Evolutionary conservation across 2,113 vertebrate genomes (phyloP), one percentile per base, ranked within the genome.

Genomic region (Oryzias melastigma): DNA sequence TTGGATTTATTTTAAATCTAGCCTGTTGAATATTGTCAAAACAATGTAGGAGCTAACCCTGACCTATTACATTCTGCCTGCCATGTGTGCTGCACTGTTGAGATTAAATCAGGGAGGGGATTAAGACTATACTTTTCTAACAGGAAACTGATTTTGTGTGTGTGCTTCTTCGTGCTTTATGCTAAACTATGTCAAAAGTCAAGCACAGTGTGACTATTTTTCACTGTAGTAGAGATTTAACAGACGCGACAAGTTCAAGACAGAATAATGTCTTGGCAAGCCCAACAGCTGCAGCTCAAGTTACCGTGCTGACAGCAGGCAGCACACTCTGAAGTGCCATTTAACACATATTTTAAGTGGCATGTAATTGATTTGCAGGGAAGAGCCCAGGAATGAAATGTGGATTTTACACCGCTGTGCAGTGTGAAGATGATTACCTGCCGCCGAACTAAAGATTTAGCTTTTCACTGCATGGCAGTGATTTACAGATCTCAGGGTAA

Each of bases 281-380:
- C 62, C 62, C 68, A 78, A 70, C 84, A 87, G 81, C 85, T 84
- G 87, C 25, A 73, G 71, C 73, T 84, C 58, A 50, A 65, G 68
- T 82, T 71, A 69, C 71, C 59, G 74, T 44, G 72, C 60, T 43
- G 72, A 82, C 79, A 84, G 72, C 51, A 29, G 58, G 70, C 75
- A 43, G 70, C 71, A 62, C 66, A 56, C 73, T 52, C 59, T 63
- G 29, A 87, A 77, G 78, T 43, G 71, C 71, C 66, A 72, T 77
- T 77, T 78, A 77, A 85, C 87, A 85, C 64, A 69, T 74, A 75
- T 56, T 66, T 56, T 77, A 83, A 87, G 81, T 78, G 79, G 77
- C 73, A 76, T 83, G 81, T 78, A 84, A 88, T 85, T 85, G 77
- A 84, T 82, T 87, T 85, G 78, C 61, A 78, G 68, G 68, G 77